A percentile compares a stretch with the other conserved stretches of the same genome.
Conservation (phyloP, 2,797 vertebrate genomes). For the Gymnothorax reevesii region DNA sequence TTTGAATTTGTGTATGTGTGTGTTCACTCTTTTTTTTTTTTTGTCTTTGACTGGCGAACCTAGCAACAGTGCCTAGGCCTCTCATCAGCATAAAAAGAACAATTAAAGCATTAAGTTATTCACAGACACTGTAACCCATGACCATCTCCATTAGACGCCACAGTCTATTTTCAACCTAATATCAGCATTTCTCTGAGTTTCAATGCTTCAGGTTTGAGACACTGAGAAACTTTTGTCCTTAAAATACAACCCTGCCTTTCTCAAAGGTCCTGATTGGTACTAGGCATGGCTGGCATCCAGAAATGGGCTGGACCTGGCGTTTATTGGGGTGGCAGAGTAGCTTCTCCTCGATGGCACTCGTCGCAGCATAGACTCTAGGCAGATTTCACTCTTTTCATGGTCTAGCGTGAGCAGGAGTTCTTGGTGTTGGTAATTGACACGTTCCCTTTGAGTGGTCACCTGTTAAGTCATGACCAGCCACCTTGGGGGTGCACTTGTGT, state of each 20-base stretch:
- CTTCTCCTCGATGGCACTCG: neutral
- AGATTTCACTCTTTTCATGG: neutral
- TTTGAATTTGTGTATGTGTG: neutral
- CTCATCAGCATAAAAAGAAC: slow-evolving; percentile 58
- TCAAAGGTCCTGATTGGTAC: neutral
- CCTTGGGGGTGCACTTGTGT: neutral
- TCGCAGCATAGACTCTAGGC: neutral
- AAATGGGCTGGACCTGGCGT: neutral
- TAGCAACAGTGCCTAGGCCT: neutral
- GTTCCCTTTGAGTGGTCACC: neutral
- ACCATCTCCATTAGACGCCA: slow-evolving; percentile 30
- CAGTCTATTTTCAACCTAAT: neutral
- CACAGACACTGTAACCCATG: slow-evolving; percentile 50
- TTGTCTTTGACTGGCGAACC: slow-evolving; percentile 10
- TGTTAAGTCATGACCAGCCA: neutral
- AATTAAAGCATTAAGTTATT: slow-evolving; percentile 74
- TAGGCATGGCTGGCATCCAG: neutral
- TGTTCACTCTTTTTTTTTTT: neutral
- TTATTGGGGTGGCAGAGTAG: neutral
- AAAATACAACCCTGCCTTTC: neutral
- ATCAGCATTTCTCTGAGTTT: neutral
- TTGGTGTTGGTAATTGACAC: neutral
- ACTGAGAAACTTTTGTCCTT: neutral
- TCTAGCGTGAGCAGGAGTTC: neutral
- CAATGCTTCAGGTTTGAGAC: neutral